A percentile compares a stretch with the other conserved stretches of the same genome.
phyloP scores from a whole-genome alignment of 2,113 vertebrate species.

The Pedetes capensis region DNA sequence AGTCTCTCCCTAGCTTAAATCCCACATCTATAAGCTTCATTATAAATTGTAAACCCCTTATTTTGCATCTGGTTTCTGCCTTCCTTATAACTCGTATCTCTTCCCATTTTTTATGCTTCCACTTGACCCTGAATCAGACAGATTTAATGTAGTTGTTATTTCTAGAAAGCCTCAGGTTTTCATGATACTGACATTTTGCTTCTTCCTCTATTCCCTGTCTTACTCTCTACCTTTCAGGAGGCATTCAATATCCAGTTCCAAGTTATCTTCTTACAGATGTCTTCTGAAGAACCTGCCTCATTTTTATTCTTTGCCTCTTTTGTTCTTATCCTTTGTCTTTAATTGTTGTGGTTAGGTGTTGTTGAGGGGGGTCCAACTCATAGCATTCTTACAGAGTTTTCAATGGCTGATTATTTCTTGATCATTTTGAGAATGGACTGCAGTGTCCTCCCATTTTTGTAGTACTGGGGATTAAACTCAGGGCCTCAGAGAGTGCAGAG shows the following conservation, averaged over 20 bases:
- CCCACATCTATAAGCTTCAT: background rate
- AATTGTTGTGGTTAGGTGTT: too few relatives aligned
- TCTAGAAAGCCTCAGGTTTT: background rate
- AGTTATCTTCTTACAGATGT: background rate
- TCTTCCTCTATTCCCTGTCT: background rate
- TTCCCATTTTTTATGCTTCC: background rate
- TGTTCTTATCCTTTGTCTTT: background rate
- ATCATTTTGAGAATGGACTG: too few relatives aligned
- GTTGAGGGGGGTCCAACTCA: too few relatives aligned
- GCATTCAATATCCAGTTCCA: background rate
- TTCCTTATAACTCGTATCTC: background rate
- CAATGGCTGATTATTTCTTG: too few relatives aligned
- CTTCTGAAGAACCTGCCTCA: background rate
- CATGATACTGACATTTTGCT: background rate
- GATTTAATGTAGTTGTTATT: background rate
- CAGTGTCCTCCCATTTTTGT: too few relatives aligned
- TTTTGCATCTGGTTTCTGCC: background rate
- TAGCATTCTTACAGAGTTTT: too few relatives aligned
- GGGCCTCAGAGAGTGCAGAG: too few relatives aligned
- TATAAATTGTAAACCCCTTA: background rate
- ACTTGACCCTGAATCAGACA: background rate
- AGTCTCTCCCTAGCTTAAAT: background rate
- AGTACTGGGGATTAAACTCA: too few relatives aligned
- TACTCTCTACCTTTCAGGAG: background rate
- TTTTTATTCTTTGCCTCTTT: background rate